phyloP scores from a whole-genome alignment of 2,888 invertebrate genomes.

The Orchestes rusci region DNA sequence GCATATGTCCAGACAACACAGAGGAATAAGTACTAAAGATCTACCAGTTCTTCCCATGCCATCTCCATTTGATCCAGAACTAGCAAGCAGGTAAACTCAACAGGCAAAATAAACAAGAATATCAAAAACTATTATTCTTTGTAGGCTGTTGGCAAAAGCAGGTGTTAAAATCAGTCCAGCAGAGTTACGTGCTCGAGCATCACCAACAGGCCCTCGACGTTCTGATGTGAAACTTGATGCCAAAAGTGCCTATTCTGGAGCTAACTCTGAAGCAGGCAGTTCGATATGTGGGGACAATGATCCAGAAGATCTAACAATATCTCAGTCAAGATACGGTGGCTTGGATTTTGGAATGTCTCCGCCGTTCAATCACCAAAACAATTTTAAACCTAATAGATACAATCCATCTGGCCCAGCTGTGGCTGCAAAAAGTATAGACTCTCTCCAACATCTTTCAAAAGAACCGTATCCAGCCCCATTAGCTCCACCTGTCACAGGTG shows the following conservation, averaged over 20 bases:
- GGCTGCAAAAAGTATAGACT: constrained; percentile 61
- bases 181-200: constrained; percentile 75
- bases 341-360: constrained; percentile 48
- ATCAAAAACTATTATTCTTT: neutral
- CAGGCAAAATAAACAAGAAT: neutral
- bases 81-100: constrained; percentile 60
- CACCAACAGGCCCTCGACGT: constrained; percentile 74
- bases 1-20: constrained; percentile 89
- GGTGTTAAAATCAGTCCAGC: constrained; percentile 82
- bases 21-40: constrained; percentile 89
- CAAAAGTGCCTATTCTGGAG: constrained; percentile 59
- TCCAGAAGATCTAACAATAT: constrained; percentile 74
- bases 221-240: constrained; percentile 73
- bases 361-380: constrained; percentile 39
- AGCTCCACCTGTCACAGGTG: constrained; percentile 40
- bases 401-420: constrained; percentile 49
- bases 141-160: constrained; percentile 74
- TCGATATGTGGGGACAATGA: constrained; percentile 74
- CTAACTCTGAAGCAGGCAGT: constrained; percentile 61
- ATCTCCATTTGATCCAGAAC: constrained; percentile 82
- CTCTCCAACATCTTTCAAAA: constrained; percentile 54
- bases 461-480: constrained; percentile 63
- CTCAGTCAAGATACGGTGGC: constrained; percentile 47
- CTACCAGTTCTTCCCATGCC: constrained; percentile 90
- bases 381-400: constrained; percentile 37